Base-by-base conservation (phyloP, 2,888 invertebrate genomes). In the Carterocephalus palaemon region DNA sequence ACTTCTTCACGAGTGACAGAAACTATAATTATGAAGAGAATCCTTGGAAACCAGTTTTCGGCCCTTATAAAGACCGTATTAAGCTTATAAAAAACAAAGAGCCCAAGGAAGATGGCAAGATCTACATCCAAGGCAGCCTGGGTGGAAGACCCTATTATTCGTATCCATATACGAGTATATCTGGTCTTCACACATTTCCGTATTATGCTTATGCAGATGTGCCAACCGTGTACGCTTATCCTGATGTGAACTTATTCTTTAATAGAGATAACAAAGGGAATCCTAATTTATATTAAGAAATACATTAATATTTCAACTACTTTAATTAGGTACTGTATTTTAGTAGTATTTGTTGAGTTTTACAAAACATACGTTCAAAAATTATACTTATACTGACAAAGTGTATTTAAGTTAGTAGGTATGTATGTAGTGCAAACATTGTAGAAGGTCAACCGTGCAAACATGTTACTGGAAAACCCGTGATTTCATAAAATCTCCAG, bases 171-270 rank as follows among this genome's bases (percentile, higher is more conserved):
- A n/a, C n/a, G n/a, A n/a, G n/a, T n/a, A 2, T 19, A 5, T 52
- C 62, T 6, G 73, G 69, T 23, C 20, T 74, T 1, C 63, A 74
- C 16, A 65, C 70, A 0, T 59, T 61, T 38, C 75, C 75, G 0
- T 71, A 65, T 31, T 66, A 69, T 41, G 62, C 58, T 24, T 58
- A 65, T 17, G 13, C 55, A 2, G 55, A 62, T 3, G 28, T 29
- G 9, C 33, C 33, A 4, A 8, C 41, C 3, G 26, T 57, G 7
- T 56, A 59, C 19, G 49, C 57, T 0, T 66, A 68, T 42, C 58
- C 62, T 2, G 62, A 62, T 33, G 48, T 53, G 3, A 64, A 62
- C 39, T 65, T 65, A 34, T 63, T 52, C 16, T 49, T 68, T 1
- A 70, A 54, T 34, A 74, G 73, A 28, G 60, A 67, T 15, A 45